A percentile compares a stretch with the other conserved stretches of the same genome.
Conservation (phyloP, 2,797 vertebrate species). For the Galago senegalensis region DNA sequence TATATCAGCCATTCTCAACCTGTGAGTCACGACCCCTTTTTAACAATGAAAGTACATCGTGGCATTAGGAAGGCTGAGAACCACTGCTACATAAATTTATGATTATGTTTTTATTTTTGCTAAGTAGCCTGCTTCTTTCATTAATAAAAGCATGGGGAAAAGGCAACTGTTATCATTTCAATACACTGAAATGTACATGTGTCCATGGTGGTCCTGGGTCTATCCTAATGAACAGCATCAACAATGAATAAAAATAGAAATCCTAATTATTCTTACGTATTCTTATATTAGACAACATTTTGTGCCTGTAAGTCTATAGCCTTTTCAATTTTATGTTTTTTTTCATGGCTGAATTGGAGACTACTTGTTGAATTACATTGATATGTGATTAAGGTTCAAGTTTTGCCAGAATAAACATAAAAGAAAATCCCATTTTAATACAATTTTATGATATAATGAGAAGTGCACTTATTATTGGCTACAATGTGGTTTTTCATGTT, state of each 20-base stretch:
- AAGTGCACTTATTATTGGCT: neutral
- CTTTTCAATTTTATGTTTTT: neutral
- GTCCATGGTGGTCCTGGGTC: neutral
- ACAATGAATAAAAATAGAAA: neutral
- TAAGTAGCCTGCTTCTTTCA: neutral
- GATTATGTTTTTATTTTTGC: neutral
- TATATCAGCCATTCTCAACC: neutral
- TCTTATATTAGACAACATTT: neutral
- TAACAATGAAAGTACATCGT: no score
- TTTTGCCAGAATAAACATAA: neutral
- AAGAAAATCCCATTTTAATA: neutral
- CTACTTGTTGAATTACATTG: neutral
- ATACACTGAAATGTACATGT: neutral
- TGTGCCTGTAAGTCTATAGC: neutral
- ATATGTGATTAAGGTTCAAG: neutral
- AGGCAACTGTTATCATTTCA: neutral
- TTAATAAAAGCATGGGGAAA: neutral
- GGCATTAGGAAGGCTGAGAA: no score
- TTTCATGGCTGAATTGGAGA: neutral
- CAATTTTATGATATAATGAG: neutral
- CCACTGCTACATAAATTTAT: neutral
- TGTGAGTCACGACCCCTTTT: no score
- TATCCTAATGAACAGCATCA: neutral
- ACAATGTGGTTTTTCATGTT: neutral
- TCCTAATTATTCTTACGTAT: neutral